A percentile compares a stretch with the other conserved stretches of the same genome.
These are phyloP conservation scores for Cosmorhoe ocellata DNA, from an alignment of 2,888 invertebrate species.

Conservation along the genomic window DNA sequence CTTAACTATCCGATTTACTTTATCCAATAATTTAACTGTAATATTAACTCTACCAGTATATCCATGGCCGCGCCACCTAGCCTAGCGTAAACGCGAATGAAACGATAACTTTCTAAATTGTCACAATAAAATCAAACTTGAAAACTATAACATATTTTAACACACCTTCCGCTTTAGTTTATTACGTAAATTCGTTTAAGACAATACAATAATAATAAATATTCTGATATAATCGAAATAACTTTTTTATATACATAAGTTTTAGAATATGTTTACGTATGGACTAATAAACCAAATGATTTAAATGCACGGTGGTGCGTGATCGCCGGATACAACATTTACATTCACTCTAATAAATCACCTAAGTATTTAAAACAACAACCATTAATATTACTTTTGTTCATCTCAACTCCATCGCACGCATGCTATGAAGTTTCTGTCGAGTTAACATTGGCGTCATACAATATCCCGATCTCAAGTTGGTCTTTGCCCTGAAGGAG, in stretches of 20 bases:
- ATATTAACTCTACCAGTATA: conserved; percentile 61
- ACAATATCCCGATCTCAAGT: conserved; percentile 3
- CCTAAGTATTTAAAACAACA: too few relatives aligned
- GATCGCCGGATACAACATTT: conserved; percentile 52
- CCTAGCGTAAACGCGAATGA: conserved; percentile 77
- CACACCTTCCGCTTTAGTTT: conserved; percentile 55
- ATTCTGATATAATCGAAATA: conserved; percentile 79
- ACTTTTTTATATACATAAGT: conserved; percentile 78
- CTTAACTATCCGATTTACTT: conserved; percentile 43
- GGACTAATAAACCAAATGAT: conserved; percentile 63
- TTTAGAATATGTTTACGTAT: conserved; percentile 77
- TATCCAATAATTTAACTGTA: conserved; percentile 56
- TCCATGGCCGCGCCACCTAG: conserved; percentile 75
- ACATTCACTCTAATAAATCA: not conserved
- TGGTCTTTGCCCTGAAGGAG: not conserved
- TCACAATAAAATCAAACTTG: conserved; percentile 71
- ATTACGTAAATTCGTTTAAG: conserved; percentile 74
- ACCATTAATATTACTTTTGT: not conserved
- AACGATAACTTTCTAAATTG: conserved; percentile 75
- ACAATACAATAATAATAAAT: conserved; percentile 74
- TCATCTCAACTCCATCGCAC: too few relatives aligned
- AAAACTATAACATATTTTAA: conserved; percentile 72
- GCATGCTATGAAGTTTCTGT: too few relatives aligned
- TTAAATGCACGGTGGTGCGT: conserved; percentile 71
- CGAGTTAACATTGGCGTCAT: conserved; percentile 19